Base-by-base conservation (phyloP, 2,888 invertebrate genomes). In the Neoaliturus tenellus region DNA sequence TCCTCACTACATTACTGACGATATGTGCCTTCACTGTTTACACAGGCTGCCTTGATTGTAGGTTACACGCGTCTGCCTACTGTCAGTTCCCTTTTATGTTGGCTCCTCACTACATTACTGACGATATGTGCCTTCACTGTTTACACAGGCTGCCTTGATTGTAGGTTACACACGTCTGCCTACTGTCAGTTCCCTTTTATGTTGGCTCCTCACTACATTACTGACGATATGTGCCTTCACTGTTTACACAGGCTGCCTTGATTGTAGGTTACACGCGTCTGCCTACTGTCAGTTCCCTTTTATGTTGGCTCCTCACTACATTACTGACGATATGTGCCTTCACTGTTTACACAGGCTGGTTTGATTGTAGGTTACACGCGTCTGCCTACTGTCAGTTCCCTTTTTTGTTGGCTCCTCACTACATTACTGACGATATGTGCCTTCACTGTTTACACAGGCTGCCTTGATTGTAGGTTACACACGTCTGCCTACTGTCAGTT, bases 361-460 rank as follows among this genome's bases (percentile, higher is more conserved):
- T 8, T 48, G 48, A 48, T 48, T 48, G 48, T 14, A n/a, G 48
- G 48, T 48, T 48, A 48, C 48, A 48, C 17, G 48, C n/a, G 48
- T n/a, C 48, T 48, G 48, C n/a, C 48, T 14, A 48, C 48, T 12
- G 48, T 48, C 48, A n/a, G 48, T 48, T 48, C 48, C n/a, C 6
- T n/a, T 3, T n/a, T 12, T 8, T n/a, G 48, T n/a, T 8, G 48
- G 14, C 48, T 35, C 35, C 6, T 6, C 35, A 4, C 4, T 35
- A 35, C 10, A 35, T 10, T 35, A 4, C 35, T 35, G 35, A 6
- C 35, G 5, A 8, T 48, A 35, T 62, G 5, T 6, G 25, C 3
- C 69, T 69, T 5, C 69, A 69, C 69, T 69, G 69, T 69, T 69
- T 69, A 69, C 69, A 69, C 69, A 69, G 69, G 69, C 33, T 31